Conservation (phyloP, 2,797 vertebrate genomes). For the Mormyrops boulengeri region DNA sequence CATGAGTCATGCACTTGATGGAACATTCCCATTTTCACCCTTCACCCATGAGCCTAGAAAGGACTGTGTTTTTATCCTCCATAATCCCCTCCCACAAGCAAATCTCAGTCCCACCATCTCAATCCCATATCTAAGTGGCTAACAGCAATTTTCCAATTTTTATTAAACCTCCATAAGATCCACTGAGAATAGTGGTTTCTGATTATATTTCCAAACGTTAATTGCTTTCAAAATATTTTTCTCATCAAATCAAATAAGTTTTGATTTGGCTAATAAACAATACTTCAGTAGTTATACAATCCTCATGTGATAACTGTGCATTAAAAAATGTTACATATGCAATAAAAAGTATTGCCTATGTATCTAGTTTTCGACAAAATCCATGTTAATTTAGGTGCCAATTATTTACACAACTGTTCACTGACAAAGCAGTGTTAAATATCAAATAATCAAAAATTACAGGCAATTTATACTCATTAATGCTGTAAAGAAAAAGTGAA, state of each 20-base stretch:
- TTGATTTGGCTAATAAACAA: neutral
- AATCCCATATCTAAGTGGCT: neutral
- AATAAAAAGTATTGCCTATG: neutral
- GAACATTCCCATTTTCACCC: neutral
- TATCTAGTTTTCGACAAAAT: neutral
- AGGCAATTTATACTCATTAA: neutral
- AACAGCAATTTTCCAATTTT: neutral
- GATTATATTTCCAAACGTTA: neutral
- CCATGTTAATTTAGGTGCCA: neutral
- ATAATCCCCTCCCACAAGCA: neutral
- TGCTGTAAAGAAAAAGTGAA: neutral
- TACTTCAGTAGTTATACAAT: neutral
- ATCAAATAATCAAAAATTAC: neutral
- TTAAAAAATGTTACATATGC: neutral
- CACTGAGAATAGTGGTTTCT: neutral
- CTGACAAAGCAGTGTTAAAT: neutral
- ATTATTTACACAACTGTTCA: neutral
- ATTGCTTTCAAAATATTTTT: neutral
- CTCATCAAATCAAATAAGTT: neutral
- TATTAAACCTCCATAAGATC: neutral
- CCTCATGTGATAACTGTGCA: neutral
- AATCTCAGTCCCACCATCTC: neutral
- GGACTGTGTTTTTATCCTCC: neutral
- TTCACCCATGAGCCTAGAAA: neutral
- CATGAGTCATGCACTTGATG: neutral